These are phyloP conservation scores for Mythimna impura DNA, from an alignment of 2,888 invertebrate genomes.

Conservation along the genomic window DNA sequence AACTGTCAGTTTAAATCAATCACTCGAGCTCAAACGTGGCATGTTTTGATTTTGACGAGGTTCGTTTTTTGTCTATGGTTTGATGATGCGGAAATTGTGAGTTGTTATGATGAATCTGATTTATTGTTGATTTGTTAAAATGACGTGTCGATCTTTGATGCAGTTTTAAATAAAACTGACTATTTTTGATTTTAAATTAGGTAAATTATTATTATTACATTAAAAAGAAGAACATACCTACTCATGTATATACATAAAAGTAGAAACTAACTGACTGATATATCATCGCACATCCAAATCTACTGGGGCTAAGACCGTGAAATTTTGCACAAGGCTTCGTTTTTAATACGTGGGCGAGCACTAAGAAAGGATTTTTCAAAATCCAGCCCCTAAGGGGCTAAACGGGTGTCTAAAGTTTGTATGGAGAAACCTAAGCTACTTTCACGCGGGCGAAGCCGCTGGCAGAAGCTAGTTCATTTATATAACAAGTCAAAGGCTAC, in stretches of 20 bases:
- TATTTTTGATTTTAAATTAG: slow-evolving; percentile 1
- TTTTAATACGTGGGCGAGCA: too few species aligned
- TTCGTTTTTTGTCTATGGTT: slow-evolving; percentile 35
- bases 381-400: too few species aligned
- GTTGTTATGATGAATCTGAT: slow-evolving; percentile 40
- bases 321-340: too few species aligned
- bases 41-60: slow-evolving; percentile 44
- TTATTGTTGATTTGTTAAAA: slow-evolving; percentile 32
- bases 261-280: too few species aligned
- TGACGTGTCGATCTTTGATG: slow-evolving; percentile 17
- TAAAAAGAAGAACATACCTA: not conserved
- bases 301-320: too few species aligned
- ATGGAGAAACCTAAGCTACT: too few species aligned
- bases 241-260: too few species aligned
- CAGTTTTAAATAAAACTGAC: not conserved
- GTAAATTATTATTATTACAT: not conserved
- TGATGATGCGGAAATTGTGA: slow-evolving; percentile 47
- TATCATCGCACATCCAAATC: too few species aligned
- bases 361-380: too few species aligned
- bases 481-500: not conserved
- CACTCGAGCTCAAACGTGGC: slow-evolving; percentile 43
- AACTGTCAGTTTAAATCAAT: slow-evolving; percentile 75
- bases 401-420: too few species aligned
- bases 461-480: not conserved
- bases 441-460: too few species aligned